Evolutionary conservation across 2,888 invertebrate genomes (phyloP).

Genomic region (Pristionchus mayeri): DNA sequence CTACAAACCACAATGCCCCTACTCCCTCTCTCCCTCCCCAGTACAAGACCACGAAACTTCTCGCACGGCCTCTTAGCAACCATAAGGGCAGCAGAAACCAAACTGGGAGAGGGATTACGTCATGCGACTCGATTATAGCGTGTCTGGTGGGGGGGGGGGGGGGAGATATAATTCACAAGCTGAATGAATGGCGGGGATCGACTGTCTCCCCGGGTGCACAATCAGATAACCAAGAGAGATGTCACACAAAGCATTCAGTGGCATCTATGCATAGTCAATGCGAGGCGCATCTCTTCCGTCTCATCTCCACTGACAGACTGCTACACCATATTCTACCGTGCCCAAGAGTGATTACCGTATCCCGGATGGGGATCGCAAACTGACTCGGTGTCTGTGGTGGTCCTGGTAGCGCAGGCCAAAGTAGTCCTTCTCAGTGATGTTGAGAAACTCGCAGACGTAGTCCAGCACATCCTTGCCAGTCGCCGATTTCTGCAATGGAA

Average conservation of each 20-base stretch:
- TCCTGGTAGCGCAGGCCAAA: constrained; percentile 94
- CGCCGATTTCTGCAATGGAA: constrained; percentile 78
- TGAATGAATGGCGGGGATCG: background rate
- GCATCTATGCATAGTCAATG: constrained; percentile 15
- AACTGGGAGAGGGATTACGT: background rate
- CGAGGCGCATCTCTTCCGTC: background rate
- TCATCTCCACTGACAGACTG: background rate
- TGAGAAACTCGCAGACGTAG: constrained; percentile 90
- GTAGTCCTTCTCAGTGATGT: constrained; percentile 93
- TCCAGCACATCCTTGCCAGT: constrained; percentile 88
- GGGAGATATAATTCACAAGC: background rate
- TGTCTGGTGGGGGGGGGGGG: background rate
- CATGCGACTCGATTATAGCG: background rate
- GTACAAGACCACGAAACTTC: background rate
- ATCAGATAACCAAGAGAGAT: background rate
- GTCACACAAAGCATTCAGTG: background rate
- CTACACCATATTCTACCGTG: background rate
- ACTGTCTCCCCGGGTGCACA: background rate
- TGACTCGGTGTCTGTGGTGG: constrained; percentile 89
- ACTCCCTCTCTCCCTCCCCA: background rate
- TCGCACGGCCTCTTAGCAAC: background rate
- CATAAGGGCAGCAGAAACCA: background rate
- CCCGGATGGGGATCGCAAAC: constrained; percentile 75
- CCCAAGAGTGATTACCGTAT: too few relatives aligned
- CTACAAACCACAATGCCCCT: background rate